phyloP scores from a whole-genome alignment of 2,797 vertebrate genomes.

The Champsocephalus esox region DNA sequence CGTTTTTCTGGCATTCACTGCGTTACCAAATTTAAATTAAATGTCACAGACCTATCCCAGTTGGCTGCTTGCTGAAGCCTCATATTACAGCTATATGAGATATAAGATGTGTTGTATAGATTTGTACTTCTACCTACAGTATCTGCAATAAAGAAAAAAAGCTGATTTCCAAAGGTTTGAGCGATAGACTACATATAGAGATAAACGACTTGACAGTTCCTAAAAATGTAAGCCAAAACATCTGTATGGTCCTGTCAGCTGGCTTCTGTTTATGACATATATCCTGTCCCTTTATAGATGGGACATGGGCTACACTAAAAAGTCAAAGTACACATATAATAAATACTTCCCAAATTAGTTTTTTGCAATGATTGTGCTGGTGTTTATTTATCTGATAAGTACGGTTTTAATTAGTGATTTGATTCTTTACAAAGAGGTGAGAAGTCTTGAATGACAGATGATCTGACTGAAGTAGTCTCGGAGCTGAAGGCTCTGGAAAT shows the following conservation, averaged over 20 bases:
- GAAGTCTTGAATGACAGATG: no score
- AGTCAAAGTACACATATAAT: no score
- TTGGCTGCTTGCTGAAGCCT: slow-evolving; percentile 1
- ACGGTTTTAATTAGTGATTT: no score
- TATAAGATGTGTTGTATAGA: neutral
- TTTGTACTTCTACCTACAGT: neutral
- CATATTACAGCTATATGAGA: neutral
- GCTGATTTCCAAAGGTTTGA: neutral
- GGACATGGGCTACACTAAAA: neutral
- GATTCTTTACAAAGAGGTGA: no score
- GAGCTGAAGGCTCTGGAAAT: no score
- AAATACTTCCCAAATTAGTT: no score
- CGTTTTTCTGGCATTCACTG: no score
- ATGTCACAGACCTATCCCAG: neutral
- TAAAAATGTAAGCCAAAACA: neutral
- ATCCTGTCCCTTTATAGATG: neutral
- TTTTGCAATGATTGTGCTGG: no score
- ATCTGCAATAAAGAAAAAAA: neutral
- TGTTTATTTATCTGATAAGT: no score
- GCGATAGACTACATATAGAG: neutral
- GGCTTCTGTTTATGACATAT: neutral
- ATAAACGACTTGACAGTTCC: neutral
- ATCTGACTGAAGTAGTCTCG: no score
- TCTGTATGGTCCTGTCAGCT: neutral
- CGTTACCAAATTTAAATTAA: no score